Evolutionary conservation across 2,113 vertebrate species (phyloP).

Genomic region (Syngnathoides biaculeatus): DNA sequence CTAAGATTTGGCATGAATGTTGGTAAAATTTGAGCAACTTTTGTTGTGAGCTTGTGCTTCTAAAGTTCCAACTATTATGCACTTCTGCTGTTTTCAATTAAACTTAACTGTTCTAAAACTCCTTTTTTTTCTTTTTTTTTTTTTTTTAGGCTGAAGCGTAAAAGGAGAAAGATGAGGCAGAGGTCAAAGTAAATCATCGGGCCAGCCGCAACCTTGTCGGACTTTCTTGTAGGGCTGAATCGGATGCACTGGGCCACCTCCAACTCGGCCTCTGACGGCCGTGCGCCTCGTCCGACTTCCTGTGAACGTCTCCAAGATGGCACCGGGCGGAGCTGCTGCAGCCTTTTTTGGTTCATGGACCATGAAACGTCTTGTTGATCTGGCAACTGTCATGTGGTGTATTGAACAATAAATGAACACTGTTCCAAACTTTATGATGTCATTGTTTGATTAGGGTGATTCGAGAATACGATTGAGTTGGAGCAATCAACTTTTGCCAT

Average conservation of each 20-base stretch:
- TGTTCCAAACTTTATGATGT: conserved; percentile 21
- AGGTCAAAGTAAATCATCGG: conserved; percentile 84
- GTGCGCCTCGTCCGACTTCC: not conserved
- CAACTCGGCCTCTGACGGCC: conserved; percentile 1
- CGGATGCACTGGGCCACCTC: not conserved
- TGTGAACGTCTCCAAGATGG: conserved; percentile 22
- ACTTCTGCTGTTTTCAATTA: not conserved
- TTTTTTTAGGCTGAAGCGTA: conserved; percentile 87
- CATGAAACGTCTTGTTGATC: conserved; percentile 37
- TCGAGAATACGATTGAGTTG: not conserved
- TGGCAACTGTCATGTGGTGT: conserved; percentile 43
- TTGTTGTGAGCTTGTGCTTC: too few relatives aligned
- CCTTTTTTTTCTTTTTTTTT: not conserved
- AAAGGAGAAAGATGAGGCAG: conserved; percentile 96
- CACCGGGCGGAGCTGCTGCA: conserved; percentile 36
- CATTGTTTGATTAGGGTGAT: not conserved
- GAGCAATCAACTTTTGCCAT: not conserved
- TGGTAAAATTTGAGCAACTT: not conserved
- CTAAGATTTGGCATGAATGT: too few relatives aligned
- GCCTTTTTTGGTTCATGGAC: conserved; percentile 51
- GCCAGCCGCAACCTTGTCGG: conserved; percentile 35
- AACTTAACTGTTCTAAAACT: not conserved
- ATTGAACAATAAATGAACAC: conserved; percentile 59
- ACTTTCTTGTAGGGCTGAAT: conserved; percentile 15
- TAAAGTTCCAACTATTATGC: too few relatives aligned